Evolutionary conservation across 2,888 invertebrate species (phyloP), one percentile per base, ranked within the genome.

Genomic region (Pseudococcus viburni): DNA sequence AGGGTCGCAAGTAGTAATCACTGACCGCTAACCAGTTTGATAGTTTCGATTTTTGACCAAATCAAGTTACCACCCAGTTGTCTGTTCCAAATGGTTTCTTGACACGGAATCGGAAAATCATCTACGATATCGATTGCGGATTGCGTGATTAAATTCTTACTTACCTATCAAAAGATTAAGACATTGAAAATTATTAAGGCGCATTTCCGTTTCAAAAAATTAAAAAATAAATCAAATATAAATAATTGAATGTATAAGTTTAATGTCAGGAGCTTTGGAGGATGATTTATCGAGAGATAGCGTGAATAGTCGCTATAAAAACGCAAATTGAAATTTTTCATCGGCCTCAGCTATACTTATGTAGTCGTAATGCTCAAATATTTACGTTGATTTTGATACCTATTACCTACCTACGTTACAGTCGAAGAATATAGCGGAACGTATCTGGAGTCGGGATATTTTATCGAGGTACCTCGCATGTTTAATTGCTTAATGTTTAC

Each of bases 301-400:
- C 80, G 80, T 83, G 80, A n/a, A 46, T 17, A 15, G 46, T 11
- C 4, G 46, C 80, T 5, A 83, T 83, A 42, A 83, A 83, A 46
- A 46, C 7, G 46, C 11, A 46, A 83, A 83, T 83, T 83, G 80
- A 46, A 83, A 83, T 17, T 83, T 46, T 83, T 73, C 33, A 33
- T 33, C 73, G 64, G 22, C 22, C 64, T 64, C 22, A 12, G 22
- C 22, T 22, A n/a, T n/a, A 64, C 26, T 3, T 33, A 33, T 33
- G 3, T n/a, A 33, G 26, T 33, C 3, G 12, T 22, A 22, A 15
- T 51, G 1, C 48, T 51, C 12, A 12, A 51, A 51, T 51, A 15
- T 33, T 3, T 33, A 33, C 26, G 26, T 33, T 33, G 3, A 33
- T 33, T 1, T 33, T 33, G 26, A 33, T 33, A 33, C 1, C 1